Conservation (phyloP, 2,113 vertebrate genomes). For the Silurus glanis region DNA sequence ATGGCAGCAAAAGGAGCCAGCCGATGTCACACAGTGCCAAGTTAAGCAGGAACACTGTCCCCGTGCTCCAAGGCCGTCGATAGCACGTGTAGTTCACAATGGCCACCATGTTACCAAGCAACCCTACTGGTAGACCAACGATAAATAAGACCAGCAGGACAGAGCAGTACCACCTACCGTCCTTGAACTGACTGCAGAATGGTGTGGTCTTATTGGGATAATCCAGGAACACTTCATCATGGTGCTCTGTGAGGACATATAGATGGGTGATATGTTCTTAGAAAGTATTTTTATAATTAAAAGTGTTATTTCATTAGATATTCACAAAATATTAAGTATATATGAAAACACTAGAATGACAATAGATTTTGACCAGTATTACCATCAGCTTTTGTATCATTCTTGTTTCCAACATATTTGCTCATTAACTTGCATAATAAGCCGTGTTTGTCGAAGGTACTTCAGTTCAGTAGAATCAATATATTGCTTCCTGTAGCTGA, state of each 20-base stretch:
- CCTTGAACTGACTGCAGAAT: constrained; percentile 66
- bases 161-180: constrained; percentile 73
- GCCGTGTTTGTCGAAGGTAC: not conserved
- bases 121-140: constrained; percentile 67
- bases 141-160: constrained; percentile 68
- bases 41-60: constrained; percentile 75
- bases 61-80: constrained; percentile 67
- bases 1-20: constrained; percentile 76
- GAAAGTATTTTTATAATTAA: not conserved
- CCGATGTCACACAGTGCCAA: constrained; percentile 76
- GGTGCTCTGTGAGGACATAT: constrained; percentile 13
- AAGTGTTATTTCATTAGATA: not conserved
- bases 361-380: not conserved
- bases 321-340: not conserved
- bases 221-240: constrained; percentile 23
- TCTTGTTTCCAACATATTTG: not conserved
- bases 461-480: not conserved
- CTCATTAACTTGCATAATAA: not conserved
- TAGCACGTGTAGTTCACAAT: constrained; percentile 68
- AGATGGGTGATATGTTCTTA: not conserved
- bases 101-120: constrained; percentile 75
- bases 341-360: not conserved
- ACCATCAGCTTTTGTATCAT: not conserved
- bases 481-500: not conserved
- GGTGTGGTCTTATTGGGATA: constrained; percentile 53